phyloP scores from a whole-genome alignment of 2,888 invertebrate genomes.

The Emmelina monodactyla region DNA sequence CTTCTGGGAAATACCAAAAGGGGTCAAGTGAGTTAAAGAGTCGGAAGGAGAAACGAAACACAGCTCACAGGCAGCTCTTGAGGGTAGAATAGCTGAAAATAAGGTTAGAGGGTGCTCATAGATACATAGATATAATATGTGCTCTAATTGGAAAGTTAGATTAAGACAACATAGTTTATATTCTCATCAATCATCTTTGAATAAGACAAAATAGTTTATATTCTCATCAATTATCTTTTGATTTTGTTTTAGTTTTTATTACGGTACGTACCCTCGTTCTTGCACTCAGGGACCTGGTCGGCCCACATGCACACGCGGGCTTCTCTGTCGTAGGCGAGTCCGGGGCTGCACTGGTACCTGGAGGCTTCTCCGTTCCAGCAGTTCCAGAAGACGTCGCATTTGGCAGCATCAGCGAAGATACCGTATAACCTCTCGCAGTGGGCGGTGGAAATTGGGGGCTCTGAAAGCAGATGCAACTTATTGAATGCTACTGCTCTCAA shows the following conservation, averaged over 20 bases:
- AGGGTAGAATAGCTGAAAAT: constrained; percentile 22
- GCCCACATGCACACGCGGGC: constrained; percentile 97
- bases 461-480: constrained; percentile 49
- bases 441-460: constrained; percentile 83
- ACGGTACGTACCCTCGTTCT: constrained; percentile 75
- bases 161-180: not conserved
- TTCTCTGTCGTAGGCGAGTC: constrained; percentile 92
- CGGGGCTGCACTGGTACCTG: constrained; percentile 93
- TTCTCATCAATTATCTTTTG: not conserved
- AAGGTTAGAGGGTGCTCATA: constrained; percentile 15
- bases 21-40: constrained; percentile 38
- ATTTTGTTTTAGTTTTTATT: not conserved
- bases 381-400: constrained; percentile 96
- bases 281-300: constrained; percentile 93
- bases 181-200: not conserved
- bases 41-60: constrained; percentile 34
- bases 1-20: constrained; percentile 71
- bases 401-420: constrained; percentile 87
- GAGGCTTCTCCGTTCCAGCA: constrained; percentile 96
- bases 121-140: constrained; percentile 7
- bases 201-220: not conserved
- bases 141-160: too few relatives aligned
- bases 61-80: constrained; percentile 24
- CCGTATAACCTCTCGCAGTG: constrained; percentile 90
- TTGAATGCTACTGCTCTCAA: too few relatives aligned